Percentiles rank a stretch among this genome's conserved stretches.
Conservation (phyloP, 2,888 invertebrate genomes). For the Timema cristinae region DNA sequence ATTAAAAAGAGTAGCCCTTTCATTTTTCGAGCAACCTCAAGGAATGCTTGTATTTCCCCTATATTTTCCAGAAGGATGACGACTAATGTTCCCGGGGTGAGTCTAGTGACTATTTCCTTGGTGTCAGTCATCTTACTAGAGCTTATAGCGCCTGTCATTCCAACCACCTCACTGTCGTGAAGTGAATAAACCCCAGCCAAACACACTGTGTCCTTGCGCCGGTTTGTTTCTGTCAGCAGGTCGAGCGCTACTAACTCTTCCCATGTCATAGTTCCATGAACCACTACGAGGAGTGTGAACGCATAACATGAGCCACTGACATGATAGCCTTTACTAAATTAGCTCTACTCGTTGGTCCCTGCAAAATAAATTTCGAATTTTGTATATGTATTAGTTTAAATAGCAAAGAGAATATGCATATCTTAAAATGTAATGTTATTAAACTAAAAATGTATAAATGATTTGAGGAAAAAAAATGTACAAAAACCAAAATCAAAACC, state of each 20-base stretch:
- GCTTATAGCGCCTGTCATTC: constrained; percentile 20
- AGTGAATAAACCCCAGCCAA: constrained; percentile 23
- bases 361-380: no score
- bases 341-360: neutral
- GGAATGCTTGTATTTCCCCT: constrained; percentile 24
- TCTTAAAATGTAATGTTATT: no score
- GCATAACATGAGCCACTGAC: constrained; percentile 16
- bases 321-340: constrained; percentile 20
- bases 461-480: no score
- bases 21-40: constrained; percentile 20
- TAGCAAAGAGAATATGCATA: no score
- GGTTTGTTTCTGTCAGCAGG: constrained; percentile 22
- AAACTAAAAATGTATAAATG: no score
- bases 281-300: constrained; percentile 25
- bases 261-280: constrained; percentile 23
- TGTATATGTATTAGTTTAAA: no score
- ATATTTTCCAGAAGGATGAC: constrained; percentile 25
- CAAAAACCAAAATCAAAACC: no score
- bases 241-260: constrained; percentile 22
- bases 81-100: constrained; percentile 26
- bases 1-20: constrained; percentile 25
- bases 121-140: constrained; percentile 18
- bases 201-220: constrained; percentile 18
- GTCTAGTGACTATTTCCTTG: constrained; percentile 21
- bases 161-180: constrained; percentile 17